Conservation (phyloP, 2,888 invertebrate species). For the Argyresthia goedartella region DNA sequence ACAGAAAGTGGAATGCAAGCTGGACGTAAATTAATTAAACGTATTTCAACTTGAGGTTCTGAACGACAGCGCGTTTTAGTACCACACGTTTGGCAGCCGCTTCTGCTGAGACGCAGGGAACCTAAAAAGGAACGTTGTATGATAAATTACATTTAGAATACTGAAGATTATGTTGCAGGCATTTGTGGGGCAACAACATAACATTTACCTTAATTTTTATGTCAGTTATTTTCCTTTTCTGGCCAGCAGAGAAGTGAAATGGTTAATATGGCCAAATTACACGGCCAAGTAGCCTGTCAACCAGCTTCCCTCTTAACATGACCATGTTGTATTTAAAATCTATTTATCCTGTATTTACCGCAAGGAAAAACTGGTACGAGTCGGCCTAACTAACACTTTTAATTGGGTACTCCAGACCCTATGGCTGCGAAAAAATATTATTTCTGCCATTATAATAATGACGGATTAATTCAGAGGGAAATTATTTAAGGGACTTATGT, state of each 20-base stretch:
- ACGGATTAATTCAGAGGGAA: background rate
- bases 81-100: too few relatives aligned
- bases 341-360: too few relatives aligned
- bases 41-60: constrained; percentile 27
- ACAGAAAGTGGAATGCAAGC: constrained; percentile 3
- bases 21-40: constrained; percentile 27
- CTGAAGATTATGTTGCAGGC: too few relatives aligned
- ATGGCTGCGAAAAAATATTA: constrained; percentile 5
- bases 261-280: constrained; percentile 3
- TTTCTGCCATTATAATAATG: constrained; percentile 1
- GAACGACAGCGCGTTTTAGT: constrained; percentile 17
- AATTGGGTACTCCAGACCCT: constrained; percentile 27
- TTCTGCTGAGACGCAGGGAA: too few relatives aligned
- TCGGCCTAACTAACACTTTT: constrained; percentile 27
- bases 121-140: too few relatives aligned
- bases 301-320: background rate
- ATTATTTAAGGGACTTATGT: constrained; percentile 10
- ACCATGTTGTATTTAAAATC: too few relatives aligned
- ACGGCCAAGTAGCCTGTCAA: background rate
- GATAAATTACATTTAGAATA: too few relatives aligned
- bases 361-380: too few relatives aligned
- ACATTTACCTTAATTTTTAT: too few relatives aligned
- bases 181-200: too few relatives aligned
- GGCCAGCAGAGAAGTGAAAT: too few relatives aligned
- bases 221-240: too few relatives aligned